These are phyloP conservation scores for Acropora tenuis DNA, from an alignment of 64 coral and sea anemone species.

Conservation along the genomic window DNA sequence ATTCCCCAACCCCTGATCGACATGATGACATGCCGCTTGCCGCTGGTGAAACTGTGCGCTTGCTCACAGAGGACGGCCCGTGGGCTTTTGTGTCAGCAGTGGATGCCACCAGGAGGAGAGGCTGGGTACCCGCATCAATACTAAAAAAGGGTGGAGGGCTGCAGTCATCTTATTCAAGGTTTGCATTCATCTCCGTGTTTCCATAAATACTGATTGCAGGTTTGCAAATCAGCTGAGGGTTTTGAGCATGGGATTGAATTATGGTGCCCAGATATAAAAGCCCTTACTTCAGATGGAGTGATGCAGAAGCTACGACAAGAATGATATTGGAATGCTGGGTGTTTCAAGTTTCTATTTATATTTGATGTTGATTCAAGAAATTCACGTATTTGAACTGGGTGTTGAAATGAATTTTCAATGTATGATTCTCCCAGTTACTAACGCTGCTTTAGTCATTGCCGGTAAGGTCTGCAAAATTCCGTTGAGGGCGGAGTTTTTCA, in stretches of 20 bases:
- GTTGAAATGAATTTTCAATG: too few species aligned
- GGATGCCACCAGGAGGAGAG: slow-evolving; percentile 19
- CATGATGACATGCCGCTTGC: slow-evolving; percentile 45
- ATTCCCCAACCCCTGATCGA: slow-evolving; percentile 29
- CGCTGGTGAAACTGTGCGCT: slow-evolving; percentile 20
- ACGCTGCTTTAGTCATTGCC: too few species aligned
- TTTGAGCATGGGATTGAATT: background rate
- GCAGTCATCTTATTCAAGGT: background rate
- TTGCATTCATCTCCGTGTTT: background rate
- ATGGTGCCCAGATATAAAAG: background rate
- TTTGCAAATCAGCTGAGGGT: background rate
- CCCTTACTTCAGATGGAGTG: too few species aligned
- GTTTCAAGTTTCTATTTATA: too few species aligned
- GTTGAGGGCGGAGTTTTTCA: too few species aligned
- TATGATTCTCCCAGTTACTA: too few species aligned
- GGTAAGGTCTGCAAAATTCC: too few species aligned
- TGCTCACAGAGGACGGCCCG: slow-evolving; percentile 29
- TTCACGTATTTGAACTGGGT: too few species aligned
- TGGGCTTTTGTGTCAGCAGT: slow-evolving; percentile 49
- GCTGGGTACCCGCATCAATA: slow-evolving; percentile 52
- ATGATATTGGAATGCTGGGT: too few species aligned
- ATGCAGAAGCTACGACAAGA: too few species aligned
- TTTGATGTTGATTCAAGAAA: too few species aligned
- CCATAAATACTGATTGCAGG: background rate
- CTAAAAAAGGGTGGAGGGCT: background rate